Conservation (phyloP, 2,888 invertebrate species). For the Lypha dubia region DNA sequence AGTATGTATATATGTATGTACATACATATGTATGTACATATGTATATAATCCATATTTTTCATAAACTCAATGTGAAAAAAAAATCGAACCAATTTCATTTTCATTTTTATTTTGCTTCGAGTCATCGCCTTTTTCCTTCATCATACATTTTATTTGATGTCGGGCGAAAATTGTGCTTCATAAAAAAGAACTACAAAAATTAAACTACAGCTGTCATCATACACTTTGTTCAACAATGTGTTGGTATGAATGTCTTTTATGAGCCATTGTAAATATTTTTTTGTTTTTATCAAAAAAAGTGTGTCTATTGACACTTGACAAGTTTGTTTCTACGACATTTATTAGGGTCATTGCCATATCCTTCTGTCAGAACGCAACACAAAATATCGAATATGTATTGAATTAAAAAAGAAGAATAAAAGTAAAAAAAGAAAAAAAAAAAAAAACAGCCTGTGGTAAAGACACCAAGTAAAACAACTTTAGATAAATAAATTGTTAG, state of each 20-base stretch:
- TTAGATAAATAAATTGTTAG: background rate
- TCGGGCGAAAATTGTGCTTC: conserved; percentile 10
- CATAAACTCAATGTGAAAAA: conserved; percentile 11
- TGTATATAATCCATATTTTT: conserved; percentile 18
- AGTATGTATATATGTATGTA: no score
- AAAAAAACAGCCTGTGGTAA: conserved; percentile 13
- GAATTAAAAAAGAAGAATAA: conserved; percentile 5
- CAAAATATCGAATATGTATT: conserved; percentile 29
- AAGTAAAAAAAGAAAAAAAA: background rate
- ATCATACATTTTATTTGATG: conserved; percentile 25
- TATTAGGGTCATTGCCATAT: conserved; percentile 71
- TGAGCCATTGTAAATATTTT: conserved; percentile 66
- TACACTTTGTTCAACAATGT: conserved; percentile 47
- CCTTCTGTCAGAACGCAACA: conserved; percentile 46
- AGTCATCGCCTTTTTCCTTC: background rate
- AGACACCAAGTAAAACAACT: conserved; percentile 1
- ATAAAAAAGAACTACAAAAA: background rate
- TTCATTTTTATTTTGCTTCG: conserved; percentile 5
- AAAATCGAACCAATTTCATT: conserved; percentile 10
- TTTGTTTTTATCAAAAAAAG: conserved; percentile 28
- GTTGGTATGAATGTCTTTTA: conserved; percentile 57
- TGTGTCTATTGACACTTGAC: conserved; percentile 72
- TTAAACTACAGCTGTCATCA: background rate
- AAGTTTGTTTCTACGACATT: conserved; percentile 70
- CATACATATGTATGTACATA: no score